Base-by-base conservation (phyloP, 2,113 vertebrate species). In the Corythoichthys intestinalis region DNA sequence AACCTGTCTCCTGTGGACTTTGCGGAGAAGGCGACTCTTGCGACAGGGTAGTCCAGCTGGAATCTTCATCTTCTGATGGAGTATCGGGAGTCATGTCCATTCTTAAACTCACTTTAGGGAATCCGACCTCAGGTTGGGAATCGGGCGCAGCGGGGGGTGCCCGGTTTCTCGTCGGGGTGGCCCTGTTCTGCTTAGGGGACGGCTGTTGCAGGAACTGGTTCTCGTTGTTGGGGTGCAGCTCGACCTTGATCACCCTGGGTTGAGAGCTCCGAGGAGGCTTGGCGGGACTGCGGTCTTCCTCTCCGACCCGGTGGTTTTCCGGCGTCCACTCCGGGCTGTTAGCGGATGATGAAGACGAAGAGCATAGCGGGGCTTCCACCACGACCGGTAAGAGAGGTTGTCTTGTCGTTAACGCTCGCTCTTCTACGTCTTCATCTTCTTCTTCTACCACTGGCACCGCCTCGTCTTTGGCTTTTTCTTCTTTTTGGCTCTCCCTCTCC, bases 21-120 rank as follows among this genome's bases (percentile, higher is more conserved):
- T 93, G 93, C 0, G 91, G 92, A 0, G 96, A 96, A 38, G 96
- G 94, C 0, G 95, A 96, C 84, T 98, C 97, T 65, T 98, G 97
- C 28, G 97, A 99, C 76, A 99, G 81, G 0, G 97, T 98, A 2
- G 97, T 98, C 97, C 97, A 99, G 87, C 97, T 99, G 39, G 97
- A 98, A 78, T 99, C 97, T 83, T 99, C 97, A 34, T 98, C 97
- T 91, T 96, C 89, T 92, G 95, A 91, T 87, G 96, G 81, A 87
- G 92, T 70, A 86, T 95, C 52, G 89, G 93, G 0, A 91, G 94
- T 47, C 92, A 96, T 15, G 60, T 95, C 95, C 20, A 95, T 96
- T 85, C 93, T 98, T 65, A 94, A 93, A 12, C 92, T 95, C 0
- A 93, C 95, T 91, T 93, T 96, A 2, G 93, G 94, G 17, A 93